Conservation (phyloP, 2,797 vertebrate genomes). For the Sebastes hubbsi region DNA sequence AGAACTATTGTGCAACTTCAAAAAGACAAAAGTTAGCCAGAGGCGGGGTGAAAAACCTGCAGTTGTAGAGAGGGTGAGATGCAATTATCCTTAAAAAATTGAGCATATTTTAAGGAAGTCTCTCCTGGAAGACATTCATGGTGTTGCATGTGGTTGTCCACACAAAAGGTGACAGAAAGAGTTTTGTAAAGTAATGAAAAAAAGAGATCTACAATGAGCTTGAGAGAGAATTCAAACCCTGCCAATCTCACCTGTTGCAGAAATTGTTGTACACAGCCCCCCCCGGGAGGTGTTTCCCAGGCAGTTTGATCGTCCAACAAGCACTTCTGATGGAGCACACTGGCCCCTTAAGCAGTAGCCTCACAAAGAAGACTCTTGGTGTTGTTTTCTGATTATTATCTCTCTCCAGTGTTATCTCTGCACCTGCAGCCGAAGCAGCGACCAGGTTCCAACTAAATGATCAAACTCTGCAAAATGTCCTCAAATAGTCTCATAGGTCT, state of each 20-base stretch:
- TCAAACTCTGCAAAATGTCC: constrained; percentile 25
- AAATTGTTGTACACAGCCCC: not conserved
- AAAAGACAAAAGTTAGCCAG: too few relatives aligned
- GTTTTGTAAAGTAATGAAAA: too few relatives aligned
- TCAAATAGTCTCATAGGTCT: constrained; percentile 11
- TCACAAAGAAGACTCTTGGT: not conserved
- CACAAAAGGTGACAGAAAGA: too few relatives aligned
- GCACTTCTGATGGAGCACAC: not conserved
- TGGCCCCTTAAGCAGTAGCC: not conserved
- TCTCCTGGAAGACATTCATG: not conserved
- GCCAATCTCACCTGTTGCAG: not conserved
- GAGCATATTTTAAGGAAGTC: not conserved
- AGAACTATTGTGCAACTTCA: too few relatives aligned
- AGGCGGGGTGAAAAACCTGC: too few relatives aligned
- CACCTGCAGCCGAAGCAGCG: not conserved
- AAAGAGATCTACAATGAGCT: too few relatives aligned
- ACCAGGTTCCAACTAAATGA: constrained; percentile 1
- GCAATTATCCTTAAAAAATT: too few relatives aligned
- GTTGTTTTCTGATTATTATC: not conserved
- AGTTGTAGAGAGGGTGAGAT: too few relatives aligned
- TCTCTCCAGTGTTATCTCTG: not conserved
- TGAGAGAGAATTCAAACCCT: not conserved
- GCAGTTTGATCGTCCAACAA: not conserved
- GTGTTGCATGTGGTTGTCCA: too few relatives aligned
- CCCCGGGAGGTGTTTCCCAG: not conserved